Evolutionary conservation across 1,140 invertebrate genomes (phyloP).

Genomic region (Conus betulinus): DNA sequence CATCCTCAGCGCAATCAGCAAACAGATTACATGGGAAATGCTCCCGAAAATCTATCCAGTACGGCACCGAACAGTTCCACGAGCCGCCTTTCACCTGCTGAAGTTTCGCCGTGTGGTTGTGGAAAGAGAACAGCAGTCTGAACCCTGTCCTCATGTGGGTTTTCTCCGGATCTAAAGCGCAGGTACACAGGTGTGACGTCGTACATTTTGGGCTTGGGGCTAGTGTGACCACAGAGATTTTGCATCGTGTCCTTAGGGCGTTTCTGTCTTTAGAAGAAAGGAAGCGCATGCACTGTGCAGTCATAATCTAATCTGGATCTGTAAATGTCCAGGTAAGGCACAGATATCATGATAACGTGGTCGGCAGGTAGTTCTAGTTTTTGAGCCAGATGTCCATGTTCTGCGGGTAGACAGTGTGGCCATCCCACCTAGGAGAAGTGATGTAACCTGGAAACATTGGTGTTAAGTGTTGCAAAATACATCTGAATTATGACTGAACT

Average conservation of each 20-base stretch:
- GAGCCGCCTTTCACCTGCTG: background rate
- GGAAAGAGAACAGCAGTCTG: background rate
- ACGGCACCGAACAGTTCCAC: conserved; percentile 24
- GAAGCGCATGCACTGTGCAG: background rate
- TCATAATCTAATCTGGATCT: background rate
- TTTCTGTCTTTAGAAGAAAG: background rate
- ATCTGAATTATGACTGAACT: no score
- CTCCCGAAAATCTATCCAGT: background rate
- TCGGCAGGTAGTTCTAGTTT: background rate
- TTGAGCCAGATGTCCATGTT: conserved; percentile 10
- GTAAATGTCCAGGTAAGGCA: background rate
- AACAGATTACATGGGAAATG: conserved; percentile 22
- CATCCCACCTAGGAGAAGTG: background rate
- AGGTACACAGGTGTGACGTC: background rate
- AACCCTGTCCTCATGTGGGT: background rate
- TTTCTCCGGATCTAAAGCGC: background rate
- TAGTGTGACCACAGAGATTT: background rate
- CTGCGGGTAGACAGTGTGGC: background rate
- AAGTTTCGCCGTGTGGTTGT: background rate
- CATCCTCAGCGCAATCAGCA: background rate
- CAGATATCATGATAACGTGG: background rate
- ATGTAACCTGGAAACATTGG: background rate
- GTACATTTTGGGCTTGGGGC: background rate
- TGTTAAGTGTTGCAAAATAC: no score
- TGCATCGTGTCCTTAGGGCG: background rate